These are phyloP conservation scores for Brachyptera putata DNA, from an alignment of 2,888 invertebrate species.

Conservation along the genomic window DNA sequence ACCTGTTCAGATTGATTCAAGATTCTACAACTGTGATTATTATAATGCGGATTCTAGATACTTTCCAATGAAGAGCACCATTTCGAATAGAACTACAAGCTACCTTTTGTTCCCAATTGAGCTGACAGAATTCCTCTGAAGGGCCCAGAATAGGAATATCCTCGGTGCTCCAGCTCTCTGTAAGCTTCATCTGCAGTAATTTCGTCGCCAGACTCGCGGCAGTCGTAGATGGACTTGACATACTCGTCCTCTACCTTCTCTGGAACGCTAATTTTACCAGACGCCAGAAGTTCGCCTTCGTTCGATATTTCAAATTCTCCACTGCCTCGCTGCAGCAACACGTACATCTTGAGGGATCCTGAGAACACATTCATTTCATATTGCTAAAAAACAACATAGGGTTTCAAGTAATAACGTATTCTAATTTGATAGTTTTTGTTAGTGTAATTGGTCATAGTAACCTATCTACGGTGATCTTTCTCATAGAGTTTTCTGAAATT, in stretches of 20 bases:
- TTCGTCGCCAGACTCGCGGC: background rate
- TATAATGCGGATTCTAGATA: too few species aligned
- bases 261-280: slow-evolving; percentile 19
- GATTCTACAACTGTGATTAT: too few species aligned
- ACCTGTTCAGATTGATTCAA: too few species aligned
- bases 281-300: slow-evolving; percentile 38
- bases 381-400: too few species aligned
- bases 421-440: background rate
- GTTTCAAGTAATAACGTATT: too few species aligned
- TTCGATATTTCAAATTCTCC: slow-evolving; percentile 49
- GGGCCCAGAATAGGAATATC: slow-evolving; percentile 43
- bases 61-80: too few species aligned
- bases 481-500: too few species aligned
- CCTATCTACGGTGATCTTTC: background rate
- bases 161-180: slow-evolving; percentile 23
- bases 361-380: too few species aligned
- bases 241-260: slow-evolving; percentile 20
- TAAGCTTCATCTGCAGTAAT: slow-evolving; percentile 22
- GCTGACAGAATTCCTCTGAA: slow-evolving; percentile 37
- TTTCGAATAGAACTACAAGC: too few species aligned
- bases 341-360: slow-evolving; percentile 43
- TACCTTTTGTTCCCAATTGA: slow-evolving; percentile 18
- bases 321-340: slow-evolving; percentile 41
- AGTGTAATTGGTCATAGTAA: background rate
- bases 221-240: background rate